phyloP scores from a whole-genome alignment of 64 coral and sea anemone species.

The Stylophora pistillata region DNA sequence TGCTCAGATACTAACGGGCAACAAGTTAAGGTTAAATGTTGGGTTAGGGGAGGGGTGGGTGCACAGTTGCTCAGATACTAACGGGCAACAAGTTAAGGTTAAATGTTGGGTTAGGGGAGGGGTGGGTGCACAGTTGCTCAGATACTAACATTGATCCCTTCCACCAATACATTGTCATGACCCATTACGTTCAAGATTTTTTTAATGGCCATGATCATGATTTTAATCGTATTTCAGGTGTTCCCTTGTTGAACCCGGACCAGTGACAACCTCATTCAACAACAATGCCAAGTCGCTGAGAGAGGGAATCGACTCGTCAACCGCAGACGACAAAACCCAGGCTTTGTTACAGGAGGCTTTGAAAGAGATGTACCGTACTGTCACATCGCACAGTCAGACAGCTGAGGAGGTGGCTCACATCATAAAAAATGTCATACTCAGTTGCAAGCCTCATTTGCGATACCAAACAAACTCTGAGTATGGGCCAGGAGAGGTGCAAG shows the following conservation, averaged over 20 bases:
- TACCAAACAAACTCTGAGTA: conserved; percentile 64
- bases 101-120: too few relatives aligned
- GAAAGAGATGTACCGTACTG: conserved; percentile 27
- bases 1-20: too few relatives aligned
- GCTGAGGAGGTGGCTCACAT: conserved; percentile 60
- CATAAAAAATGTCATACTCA: conserved; percentile 55
- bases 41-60: too few relatives aligned
- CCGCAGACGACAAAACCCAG: conserved; percentile 64
- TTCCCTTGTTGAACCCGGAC: conserved; percentile 68
- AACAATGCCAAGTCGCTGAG: conserved; percentile 13
- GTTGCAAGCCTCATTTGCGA: conserved; percentile 44
- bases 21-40: too few relatives aligned
- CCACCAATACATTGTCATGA: too few relatives aligned
- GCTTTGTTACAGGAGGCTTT: conserved; percentile 43
- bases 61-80: too few relatives aligned
- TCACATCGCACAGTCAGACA: conserved; percentile 34
- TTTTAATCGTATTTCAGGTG: conserved; percentile 21
- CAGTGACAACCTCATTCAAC: conserved; percentile 48
- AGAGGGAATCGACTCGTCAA: conserved; percentile 61
- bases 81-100: too few relatives aligned
- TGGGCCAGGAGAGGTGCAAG: conserved; percentile 44
- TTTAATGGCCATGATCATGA: background rate
- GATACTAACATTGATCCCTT: too few relatives aligned
- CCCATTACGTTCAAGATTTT: too few relatives aligned
- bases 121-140: too few relatives aligned